A percentile compares a stretch with the other conserved stretches of the same genome.
Conservation (phyloP, 2,797 vertebrate genomes). For the Poeciliopsis infans region DNA sequence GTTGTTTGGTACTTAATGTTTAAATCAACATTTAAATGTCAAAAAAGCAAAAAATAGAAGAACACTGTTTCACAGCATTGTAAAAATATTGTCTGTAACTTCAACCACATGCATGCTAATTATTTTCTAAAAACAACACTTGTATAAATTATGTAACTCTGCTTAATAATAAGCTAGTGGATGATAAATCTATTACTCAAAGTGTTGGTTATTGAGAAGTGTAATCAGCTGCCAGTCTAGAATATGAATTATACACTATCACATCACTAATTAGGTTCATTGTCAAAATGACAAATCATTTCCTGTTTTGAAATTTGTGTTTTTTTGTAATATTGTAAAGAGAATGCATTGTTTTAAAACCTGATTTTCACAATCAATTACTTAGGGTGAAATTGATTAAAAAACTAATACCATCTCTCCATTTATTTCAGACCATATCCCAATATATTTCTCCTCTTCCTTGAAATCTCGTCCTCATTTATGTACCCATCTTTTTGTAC, state of each 20-base stretch:
- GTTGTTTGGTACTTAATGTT: neutral
- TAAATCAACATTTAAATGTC: neutral
- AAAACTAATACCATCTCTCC: neutral
- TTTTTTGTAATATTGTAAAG: neutral
- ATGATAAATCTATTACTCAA: constrained; percentile 9
- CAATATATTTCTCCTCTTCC: neutral
- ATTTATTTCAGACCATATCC: constrained; percentile 8
- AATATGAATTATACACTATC: neutral
- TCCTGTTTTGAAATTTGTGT: neutral
- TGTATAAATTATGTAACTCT: neutral
- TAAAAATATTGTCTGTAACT: neutral
- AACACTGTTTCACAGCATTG: neutral
- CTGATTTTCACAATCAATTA: neutral
- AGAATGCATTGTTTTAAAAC: neutral
- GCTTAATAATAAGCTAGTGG: constrained; percentile 8
- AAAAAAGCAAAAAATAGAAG: neutral
- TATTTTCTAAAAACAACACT: neutral
- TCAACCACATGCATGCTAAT: neutral
- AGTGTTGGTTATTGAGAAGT: neutral
- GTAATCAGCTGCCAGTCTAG: neutral
- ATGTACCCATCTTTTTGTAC: neutral
- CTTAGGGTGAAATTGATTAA: neutral
- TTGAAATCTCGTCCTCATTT: neutral
- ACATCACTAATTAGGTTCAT: constrained; percentile 17
- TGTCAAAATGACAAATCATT: constrained; percentile 4